phyloP scores from a whole-genome alignment of 2,113 vertebrate genomes.

The Gavia stellata region DNA sequence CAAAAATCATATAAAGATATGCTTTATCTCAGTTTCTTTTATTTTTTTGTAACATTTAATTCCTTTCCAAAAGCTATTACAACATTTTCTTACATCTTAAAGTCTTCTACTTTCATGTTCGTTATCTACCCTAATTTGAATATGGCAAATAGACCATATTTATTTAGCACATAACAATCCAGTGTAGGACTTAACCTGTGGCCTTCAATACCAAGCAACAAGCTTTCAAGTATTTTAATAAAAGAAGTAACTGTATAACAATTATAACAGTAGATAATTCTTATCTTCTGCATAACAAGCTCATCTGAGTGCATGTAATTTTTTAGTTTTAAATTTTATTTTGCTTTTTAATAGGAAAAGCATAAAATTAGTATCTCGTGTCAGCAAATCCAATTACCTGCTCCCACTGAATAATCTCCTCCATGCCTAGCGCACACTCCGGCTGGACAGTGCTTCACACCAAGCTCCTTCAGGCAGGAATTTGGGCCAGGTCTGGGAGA shows the following conservation, averaged over 20 bases:
- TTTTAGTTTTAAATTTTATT: not conserved
- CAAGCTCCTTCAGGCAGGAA: not conserved
- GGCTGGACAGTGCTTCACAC: not conserved
- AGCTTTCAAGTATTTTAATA: not conserved
- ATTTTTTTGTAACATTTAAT: not conserved
- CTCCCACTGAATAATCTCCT: not conserved
- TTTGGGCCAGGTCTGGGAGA: not conserved
- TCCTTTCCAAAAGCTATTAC: not conserved
- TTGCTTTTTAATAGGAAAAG: not conserved
- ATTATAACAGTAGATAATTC: not conserved
- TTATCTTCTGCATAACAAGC: not conserved
- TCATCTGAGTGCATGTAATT: not conserved
- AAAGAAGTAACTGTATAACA: not conserved
- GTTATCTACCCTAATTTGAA: not conserved
- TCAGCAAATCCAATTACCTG: not conserved
- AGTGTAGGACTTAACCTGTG: not conserved
- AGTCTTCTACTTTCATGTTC: not conserved
- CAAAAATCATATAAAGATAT: not conserved
- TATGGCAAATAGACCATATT: not conserved
- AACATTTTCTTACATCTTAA: not conserved
- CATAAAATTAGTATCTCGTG: not conserved
- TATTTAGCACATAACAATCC: not conserved
- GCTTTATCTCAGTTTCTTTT: not conserved
- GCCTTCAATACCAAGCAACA: not conserved
- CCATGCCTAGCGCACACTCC: rapidly evolving